A percentile compares a stretch with the other conserved stretches of the same genome.
Evolutionary conservation across 2,113 vertebrate species (phyloP).

Genomic region (Alligator sinensis): DNA sequence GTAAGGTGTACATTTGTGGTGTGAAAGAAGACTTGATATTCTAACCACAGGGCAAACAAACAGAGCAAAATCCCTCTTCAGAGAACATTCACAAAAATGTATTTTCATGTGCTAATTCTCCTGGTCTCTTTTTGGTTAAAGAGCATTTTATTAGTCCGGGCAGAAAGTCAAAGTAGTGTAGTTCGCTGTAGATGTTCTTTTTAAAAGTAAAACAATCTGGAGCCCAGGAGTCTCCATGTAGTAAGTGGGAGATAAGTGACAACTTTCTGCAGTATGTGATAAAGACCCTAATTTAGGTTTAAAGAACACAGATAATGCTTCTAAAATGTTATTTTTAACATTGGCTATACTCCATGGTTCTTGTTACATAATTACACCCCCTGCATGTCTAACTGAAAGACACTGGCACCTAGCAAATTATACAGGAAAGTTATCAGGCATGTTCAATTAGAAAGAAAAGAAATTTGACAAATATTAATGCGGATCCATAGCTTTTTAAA

Average conservation of each 20-base stretch:
- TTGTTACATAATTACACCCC: neutral
- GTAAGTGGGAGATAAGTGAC: conserved; percentile 12
- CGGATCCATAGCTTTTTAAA: conserved; percentile 6
- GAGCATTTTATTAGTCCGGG: conserved; percentile 34
- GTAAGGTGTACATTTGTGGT: neutral
- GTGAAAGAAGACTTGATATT: neutral
- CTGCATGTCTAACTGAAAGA: neutral
- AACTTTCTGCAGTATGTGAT: neutral
- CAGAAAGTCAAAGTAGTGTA: conserved; percentile 44
- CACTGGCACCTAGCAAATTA: conserved; percentile 37
- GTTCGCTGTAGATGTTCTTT: conserved; percentile 3
- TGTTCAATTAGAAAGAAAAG: conserved; percentile 59
- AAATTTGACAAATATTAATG: conserved; percentile 30
- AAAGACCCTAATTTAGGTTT: conserved; percentile 7
- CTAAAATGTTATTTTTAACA: conserved; percentile 26
- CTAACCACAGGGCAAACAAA: neutral
- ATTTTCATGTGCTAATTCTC: neutral
- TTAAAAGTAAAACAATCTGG: conserved; percentile 5
- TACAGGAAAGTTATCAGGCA: conserved; percentile 13
- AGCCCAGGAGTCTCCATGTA: neutral
- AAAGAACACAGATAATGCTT: neutral
- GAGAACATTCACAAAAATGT: neutral
- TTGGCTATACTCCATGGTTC: conserved; percentile 27
- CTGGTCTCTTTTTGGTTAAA: neutral
- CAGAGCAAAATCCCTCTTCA: neutral